Conservation (phyloP, 2,797 vertebrate species). For the Neosilurus mollespiculum region DNA sequence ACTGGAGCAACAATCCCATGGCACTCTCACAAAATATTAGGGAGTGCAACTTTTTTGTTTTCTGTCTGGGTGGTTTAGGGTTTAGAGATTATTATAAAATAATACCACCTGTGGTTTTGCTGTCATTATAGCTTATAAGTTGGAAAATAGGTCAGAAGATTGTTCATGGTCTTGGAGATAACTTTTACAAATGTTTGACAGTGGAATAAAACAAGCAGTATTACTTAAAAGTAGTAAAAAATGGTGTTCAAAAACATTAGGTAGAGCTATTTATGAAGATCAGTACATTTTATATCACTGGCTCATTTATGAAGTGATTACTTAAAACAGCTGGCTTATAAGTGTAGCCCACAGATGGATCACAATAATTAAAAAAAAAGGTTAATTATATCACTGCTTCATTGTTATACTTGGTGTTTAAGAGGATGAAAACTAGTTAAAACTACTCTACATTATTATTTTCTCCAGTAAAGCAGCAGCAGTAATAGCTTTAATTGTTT, state of each 20-base stretch:
- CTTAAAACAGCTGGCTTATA: constrained; percentile 7
- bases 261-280: background rate
- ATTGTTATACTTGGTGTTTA: background rate
- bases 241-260: background rate
- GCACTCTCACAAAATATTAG: too few species aligned
- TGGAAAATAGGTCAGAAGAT: background rate
- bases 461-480: background rate
- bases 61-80: background rate
- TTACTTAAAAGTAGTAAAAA: background rate
- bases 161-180: background rate
- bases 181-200: background rate
- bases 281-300: background rate
- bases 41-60: background rate
- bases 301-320: constrained; percentile 1
- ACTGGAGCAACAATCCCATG: too few species aligned
- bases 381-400: constrained; percentile 1
- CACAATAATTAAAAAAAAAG: background rate
- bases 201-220: background rate
- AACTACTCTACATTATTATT: background rate
- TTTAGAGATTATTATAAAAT: background rate
- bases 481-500: constrained; percentile 44
- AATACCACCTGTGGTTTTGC: constrained; percentile 12
- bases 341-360: constrained; percentile 1
- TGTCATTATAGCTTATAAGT: background rate
- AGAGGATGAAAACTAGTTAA: background rate